Conservation (phyloP, 2,888 invertebrate species). For the Drosophila fulvimacula region DNA sequence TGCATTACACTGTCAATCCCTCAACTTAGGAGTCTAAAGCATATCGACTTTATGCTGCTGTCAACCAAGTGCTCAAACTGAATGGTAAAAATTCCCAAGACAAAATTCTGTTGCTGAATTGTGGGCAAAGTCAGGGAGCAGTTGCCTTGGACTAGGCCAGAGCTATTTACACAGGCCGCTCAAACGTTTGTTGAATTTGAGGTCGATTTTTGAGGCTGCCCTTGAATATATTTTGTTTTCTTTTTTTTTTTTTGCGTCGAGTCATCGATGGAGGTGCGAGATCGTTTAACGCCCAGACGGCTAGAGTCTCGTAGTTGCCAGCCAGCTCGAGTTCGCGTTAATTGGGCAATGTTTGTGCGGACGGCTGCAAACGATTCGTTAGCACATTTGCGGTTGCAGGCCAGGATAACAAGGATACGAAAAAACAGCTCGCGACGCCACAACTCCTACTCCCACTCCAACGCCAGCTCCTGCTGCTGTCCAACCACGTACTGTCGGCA, state of each 20-base stretch:
- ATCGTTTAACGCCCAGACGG: conserved; percentile 68
- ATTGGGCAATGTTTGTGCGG: conserved; percentile 65
- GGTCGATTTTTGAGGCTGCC: conserved; percentile 9
- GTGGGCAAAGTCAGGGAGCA: conserved; percentile 15
- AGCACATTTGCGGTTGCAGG: conserved; percentile 76
- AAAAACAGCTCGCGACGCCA: conserved; percentile 18
- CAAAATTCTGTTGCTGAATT: not conserved
- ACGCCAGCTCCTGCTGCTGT: not conserved
- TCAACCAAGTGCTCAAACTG: conserved; percentile 7
- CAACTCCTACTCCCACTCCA: not conserved
- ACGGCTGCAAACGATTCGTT: conserved; percentile 67
- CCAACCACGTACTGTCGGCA: conserved; percentile 52
- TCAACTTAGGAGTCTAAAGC: conserved; percentile 9
- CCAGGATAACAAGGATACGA: conserved; percentile 65
- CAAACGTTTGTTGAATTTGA: conserved; percentile 17
- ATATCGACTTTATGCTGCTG: conserved; percentile 11
- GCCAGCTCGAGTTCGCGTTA: conserved; percentile 62
- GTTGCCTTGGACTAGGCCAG: not conserved
- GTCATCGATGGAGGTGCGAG: conserved; percentile 70
- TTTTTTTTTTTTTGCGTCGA: conserved; percentile 59
- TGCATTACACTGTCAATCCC: conserved; percentile 18
- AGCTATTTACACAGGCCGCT: conserved; percentile 18
- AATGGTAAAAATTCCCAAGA: not conserved
- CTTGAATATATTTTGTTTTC: too few relatives aligned
- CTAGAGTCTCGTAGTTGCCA: conserved; percentile 42